These are phyloP conservation scores for Salarias fasciatus DNA, from an alignment of 2,797 vertebrate genomes.

Conservation along the genomic window DNA sequence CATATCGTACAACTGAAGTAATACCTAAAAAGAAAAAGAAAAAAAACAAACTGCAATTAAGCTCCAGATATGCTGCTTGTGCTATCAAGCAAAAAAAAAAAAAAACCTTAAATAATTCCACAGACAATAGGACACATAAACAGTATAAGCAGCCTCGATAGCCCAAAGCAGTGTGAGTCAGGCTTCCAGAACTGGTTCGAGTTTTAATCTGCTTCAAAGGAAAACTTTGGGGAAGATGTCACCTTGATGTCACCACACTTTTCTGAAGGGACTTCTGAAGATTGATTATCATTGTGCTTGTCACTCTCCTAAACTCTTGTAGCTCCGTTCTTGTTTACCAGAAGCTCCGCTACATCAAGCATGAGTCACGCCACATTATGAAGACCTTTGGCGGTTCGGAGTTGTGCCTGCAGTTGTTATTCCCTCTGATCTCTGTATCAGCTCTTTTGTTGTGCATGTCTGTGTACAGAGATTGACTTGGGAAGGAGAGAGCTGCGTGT, in stretches of 20 bases:
- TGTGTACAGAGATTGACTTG: too few relatives aligned
- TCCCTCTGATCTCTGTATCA: conserved; percentile 1
- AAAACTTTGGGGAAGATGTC: neutral
- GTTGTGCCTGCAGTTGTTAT: conserved; percentile 4
- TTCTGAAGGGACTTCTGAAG: neutral
- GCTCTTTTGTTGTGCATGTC: neutral
- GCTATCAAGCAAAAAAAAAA: too few relatives aligned
- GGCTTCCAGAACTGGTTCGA: neutral
- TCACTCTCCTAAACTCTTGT: too few relatives aligned
- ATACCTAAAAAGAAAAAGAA: too few relatives aligned
- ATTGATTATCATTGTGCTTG: neutral
- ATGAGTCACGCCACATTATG: conserved; percentile 20
- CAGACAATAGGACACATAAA: too few relatives aligned
- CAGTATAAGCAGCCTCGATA: neutral
- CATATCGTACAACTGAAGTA: too few relatives aligned
- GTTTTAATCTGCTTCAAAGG: neutral
- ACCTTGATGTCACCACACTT: neutral
- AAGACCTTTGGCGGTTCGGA: conserved; percentile 17
- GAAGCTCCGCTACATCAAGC: conserved; percentile 2
- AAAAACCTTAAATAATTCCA: too few relatives aligned
- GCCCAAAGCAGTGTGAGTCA: neutral
- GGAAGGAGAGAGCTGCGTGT: too few relatives aligned
- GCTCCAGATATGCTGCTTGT: too few relatives aligned
- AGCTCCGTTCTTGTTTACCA: conserved; percentile 1
- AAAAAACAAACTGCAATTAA: too few relatives aligned